Conservation (phyloP, 2,888 invertebrate genomes). For the Mongoloraphidia duomilia region DNA sequence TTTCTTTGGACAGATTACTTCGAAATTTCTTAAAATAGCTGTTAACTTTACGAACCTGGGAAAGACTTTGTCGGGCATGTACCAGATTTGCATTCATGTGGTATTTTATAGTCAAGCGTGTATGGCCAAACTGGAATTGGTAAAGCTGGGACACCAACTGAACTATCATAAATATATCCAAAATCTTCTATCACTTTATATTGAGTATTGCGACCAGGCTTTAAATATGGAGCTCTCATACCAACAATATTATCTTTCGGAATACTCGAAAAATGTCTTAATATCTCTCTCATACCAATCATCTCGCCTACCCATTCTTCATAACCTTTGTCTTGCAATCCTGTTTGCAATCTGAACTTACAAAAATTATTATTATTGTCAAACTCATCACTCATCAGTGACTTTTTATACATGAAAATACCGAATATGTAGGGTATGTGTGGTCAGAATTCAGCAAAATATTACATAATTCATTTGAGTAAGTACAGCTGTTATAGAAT, state of each 20-base stretch:
- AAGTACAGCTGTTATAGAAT: too few relatives aligned
- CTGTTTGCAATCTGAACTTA: conserved; percentile 49
- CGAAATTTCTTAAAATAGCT: too few relatives aligned
- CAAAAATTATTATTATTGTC: not conserved
- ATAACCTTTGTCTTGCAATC: conserved; percentile 77
- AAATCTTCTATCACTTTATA: conserved; percentile 88
- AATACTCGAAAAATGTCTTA: conserved; percentile 68
- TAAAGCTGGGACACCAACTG: conserved; percentile 70
- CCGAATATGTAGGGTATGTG: too few relatives aligned
- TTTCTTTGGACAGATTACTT: too few relatives aligned
- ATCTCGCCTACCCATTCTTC: conserved; percentile 91
- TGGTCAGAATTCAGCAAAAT: too few relatives aligned
- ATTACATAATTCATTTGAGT: too few relatives aligned
- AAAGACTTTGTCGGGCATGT: conserved; percentile 83
- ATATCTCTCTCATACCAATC: conserved; percentile 85
- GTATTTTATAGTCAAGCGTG: conserved; percentile 83
- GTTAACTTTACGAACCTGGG: conserved; percentile 42
- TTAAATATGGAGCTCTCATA: conserved; percentile 77
- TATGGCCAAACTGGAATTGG: conserved; percentile 85
- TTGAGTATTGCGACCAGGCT: conserved; percentile 85
- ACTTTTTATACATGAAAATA: conserved; percentile 29
- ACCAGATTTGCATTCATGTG: conserved; percentile 84
- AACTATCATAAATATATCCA: conserved; percentile 85
- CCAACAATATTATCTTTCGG: conserved; percentile 71
- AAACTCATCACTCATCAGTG: conserved; percentile 32